Evolutionary conservation across 2,113 vertebrate genomes (phyloP), one percentile per base, ranked within the genome.

Genomic region (Oxyura jamaicensis): DNA sequence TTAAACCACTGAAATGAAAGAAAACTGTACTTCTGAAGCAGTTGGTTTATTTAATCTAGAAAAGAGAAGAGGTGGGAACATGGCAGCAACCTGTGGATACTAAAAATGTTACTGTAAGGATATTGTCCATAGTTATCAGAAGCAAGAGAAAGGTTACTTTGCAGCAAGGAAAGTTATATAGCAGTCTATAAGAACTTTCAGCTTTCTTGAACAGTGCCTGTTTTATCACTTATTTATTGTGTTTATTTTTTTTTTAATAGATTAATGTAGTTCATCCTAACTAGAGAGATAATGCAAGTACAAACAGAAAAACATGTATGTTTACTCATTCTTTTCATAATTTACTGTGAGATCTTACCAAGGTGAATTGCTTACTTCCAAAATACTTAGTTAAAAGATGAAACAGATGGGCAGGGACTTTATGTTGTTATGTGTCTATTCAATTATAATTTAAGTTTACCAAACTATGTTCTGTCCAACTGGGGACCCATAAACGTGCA

Each of bases 331-430:
- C 66, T 56, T 21, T 26, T 63, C 48, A 26, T 65, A 86, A 91
- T 84, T 91, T 82, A 79, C 50, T 58, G 44, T 69, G 53, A 53
- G 60, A 82, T 85, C 44, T 82, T 85, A 74, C 81, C 86, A 89
- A 89, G 31, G 55, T 92, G 81, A 96, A 96, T 94, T 93, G 36
- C 53, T 68, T 81, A 58, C 25, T 95, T 88, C 60, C 83, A 96
- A 89, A 97, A 95, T 88, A 94, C 60, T 89, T 95, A 92, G 87
- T 80, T 82, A 82, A 86, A 94, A n/a, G 44, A 85, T 88, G 60
- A 62, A 93, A 66, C 36, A 97, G 94, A 96, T 95, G 80, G 52
- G 28, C 50, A 96, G 73, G 31, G 53, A 75, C 21, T 83, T 94
- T 81, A 39, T 89, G 83, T 90, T 93, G 60, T 59, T 76, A 44